Percentiles rank a stretch among this genome's conserved stretches.
Conservation (phyloP, 2,888 invertebrate species). For the Uloborus plumipes region DNA sequence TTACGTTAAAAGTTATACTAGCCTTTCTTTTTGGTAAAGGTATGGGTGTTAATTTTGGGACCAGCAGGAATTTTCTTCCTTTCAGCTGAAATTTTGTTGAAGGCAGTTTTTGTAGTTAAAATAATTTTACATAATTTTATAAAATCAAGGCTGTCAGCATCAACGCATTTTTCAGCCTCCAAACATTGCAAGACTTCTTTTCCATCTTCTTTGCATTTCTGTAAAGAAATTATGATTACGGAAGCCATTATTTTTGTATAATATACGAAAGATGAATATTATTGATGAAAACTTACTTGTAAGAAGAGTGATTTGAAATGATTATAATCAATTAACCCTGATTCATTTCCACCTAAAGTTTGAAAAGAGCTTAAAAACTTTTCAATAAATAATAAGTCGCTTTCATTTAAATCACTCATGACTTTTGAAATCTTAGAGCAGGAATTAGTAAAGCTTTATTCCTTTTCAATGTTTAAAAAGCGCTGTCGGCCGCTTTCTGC, state of each 20-base stretch:
- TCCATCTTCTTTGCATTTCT: slow-evolving; percentile 16
- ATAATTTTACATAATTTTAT: slow-evolving; percentile 31
- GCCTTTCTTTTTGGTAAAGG: slow-evolving; percentile 30
- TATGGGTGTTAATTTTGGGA: slow-evolving; percentile 20
- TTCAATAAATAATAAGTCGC: slow-evolving; percentile 24
- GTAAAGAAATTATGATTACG: background rate
- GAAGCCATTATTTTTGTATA: background rate
- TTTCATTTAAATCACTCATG: slow-evolving; percentile 2
- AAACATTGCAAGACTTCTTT: slow-evolving; percentile 24
- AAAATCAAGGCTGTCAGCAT: slow-evolving; percentile 19
- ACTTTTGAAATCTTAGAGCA: too few relatives aligned
- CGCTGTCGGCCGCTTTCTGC: too few relatives aligned
- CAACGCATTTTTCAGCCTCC: slow-evolving; percentile 27
- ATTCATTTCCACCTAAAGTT: slow-evolving; percentile 33
- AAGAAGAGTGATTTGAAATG: slow-evolving; percentile 17
- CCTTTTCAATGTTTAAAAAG: too few relatives aligned
- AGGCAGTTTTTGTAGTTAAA: slow-evolving; percentile 19
- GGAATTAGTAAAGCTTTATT: too few relatives aligned
- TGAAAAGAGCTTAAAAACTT: slow-evolving; percentile 43
- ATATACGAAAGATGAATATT: background rate
- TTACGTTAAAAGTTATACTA: background rate
- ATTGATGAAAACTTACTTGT: background rate
- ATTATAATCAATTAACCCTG: slow-evolving; percentile 36
- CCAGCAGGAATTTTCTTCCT: slow-evolving; percentile 22
- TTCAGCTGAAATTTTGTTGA: slow-evolving; percentile 24